These are phyloP conservation scores for Rhopalosiphum nymphaeae DNA, from an alignment of 2,888 invertebrate genomes.

Conservation along the genomic window DNA sequence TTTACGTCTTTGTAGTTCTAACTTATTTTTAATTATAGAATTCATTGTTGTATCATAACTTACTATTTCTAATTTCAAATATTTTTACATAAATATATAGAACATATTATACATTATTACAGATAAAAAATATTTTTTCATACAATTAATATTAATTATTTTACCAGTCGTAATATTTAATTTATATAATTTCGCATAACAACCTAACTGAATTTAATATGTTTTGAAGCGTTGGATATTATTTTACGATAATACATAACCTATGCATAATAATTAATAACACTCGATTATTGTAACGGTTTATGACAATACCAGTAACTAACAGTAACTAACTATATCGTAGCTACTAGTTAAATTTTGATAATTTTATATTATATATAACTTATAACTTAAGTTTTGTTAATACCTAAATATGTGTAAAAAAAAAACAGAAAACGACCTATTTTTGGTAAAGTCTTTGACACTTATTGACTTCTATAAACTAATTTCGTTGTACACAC, in stretches of 20 bases:
- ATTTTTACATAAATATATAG: not conserved
- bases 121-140: not conserved
- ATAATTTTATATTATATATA: not conserved
- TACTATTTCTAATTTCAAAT: not conserved
- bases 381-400: not conserved
- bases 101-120: not conserved
- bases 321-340: not conserved
- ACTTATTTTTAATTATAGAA: not conserved
- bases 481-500: not conserved
- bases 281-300: not conserved
- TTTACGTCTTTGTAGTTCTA: not conserved
- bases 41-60: not conserved
- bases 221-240: not conserved
- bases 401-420: not conserved
- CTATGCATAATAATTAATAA: not conserved
- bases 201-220: not conserved
- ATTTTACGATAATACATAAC: not conserved
- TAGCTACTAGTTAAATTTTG: not conserved
- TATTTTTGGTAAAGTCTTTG: not conserved
- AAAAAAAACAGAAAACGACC: not conserved
- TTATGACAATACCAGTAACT: not conserved
- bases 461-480: not conserved
- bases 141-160: not conserved
- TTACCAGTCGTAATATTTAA: not conserved
- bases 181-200: not conserved